Evolutionary conservation across 2,113 vertebrate species (phyloP).

Genomic region (Hemibagrus wyckioides): DNA sequence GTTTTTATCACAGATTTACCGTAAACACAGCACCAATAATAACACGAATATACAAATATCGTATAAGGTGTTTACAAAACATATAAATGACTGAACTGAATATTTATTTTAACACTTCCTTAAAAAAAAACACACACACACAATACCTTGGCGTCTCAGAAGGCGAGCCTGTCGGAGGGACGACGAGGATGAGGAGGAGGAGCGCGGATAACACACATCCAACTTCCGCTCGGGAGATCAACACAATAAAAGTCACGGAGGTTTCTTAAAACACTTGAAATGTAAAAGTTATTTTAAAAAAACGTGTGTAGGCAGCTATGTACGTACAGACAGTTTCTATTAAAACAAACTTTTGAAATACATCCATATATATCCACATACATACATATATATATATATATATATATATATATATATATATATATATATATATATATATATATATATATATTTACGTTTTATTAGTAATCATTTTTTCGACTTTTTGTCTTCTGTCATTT

Average conservation of each 20-base stretch:
- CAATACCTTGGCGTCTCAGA: slow-evolving; percentile 50
- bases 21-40: neutral
- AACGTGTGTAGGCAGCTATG: neutral
- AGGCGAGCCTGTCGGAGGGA: slow-evolving; percentile 16
- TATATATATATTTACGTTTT: no score
- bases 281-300: neutral
- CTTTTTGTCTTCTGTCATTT: neutral
- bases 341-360: neutral
- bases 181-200: slow-evolving; percentile 29
- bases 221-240: neutral
- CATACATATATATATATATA: no score
- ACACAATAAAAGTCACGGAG: slow-evolving; percentile 35
- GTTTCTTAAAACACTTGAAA: no score
- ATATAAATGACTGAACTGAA: neutral
- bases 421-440: no score
- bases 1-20: accelerated
- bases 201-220: neutral
- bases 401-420: no score
- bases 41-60: accelerated
- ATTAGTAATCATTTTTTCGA: neutral
- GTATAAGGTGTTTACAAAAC: neutral
- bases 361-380: neutral
- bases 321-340: neutral
- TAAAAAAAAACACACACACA: no score
- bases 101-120: neutral